Conservation (phyloP, 2,113 vertebrate genomes). For the Ranitomeya variabilis region DNA sequence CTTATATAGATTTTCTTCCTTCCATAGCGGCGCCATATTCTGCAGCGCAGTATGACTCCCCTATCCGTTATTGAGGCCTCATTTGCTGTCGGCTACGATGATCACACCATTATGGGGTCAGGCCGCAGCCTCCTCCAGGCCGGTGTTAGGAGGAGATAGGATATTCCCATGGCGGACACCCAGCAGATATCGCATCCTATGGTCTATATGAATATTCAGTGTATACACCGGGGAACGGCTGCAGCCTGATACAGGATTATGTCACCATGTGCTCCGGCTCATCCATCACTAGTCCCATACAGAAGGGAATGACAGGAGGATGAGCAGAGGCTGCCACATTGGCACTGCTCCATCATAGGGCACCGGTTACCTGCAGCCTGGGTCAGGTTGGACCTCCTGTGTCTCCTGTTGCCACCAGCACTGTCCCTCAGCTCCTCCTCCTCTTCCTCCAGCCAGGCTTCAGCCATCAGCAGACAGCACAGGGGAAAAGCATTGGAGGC, state of each 20-base stretch:
- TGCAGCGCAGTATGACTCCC: too few relatives aligned
- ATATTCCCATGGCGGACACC: too few relatives aligned
- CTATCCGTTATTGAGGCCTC: too few relatives aligned
- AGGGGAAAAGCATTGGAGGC: slow-evolving; percentile 54
- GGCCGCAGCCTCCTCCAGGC: not conserved
- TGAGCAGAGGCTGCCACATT: not conserved
- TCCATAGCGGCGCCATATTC: too few relatives aligned
- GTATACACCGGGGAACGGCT: not conserved
- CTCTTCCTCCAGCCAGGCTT: slow-evolving; percentile 80
- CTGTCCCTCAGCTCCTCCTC: slow-evolving; percentile 77
- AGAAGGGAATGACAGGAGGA: not conserved
- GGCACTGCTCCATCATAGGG: not conserved
- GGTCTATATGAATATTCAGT: not conserved
- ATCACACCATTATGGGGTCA: too few relatives aligned
- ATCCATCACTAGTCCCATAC: not conserved
- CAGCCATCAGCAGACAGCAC: slow-evolving; percentile 77
- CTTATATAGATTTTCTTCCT: too few relatives aligned
- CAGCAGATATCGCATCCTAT: too few relatives aligned
- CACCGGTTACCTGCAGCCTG: slow-evolving; percentile 76
- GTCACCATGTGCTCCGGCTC: not conserved
- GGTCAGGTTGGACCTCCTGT: slow-evolving; percentile 68
- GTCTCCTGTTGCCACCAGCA: slow-evolving; percentile 69
- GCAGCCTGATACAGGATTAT: not conserved
- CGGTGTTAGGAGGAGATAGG: not conserved
- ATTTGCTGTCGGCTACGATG: too few relatives aligned